Percentiles rank a stretch among this genome's conserved stretches.
Conservation (phyloP, 2,888 invertebrate genomes). For the Athalia circularis region DNA sequence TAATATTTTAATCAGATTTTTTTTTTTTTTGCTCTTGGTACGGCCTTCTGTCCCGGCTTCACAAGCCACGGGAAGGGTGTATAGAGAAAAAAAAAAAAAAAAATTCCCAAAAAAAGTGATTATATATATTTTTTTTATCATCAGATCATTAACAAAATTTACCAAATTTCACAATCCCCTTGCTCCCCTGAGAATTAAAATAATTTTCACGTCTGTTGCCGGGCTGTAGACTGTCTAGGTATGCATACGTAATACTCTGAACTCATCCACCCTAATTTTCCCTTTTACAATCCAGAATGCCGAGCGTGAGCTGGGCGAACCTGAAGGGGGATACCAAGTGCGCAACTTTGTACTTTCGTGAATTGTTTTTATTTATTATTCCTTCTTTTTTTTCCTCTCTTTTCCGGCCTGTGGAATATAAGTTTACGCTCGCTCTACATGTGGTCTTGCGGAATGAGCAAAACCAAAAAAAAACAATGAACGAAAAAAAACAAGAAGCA, state of each 20-base stretch:
- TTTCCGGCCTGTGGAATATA: not conserved
- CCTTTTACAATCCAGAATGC: not conserved
- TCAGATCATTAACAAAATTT: not conserved
- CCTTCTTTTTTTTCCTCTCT: not conserved
- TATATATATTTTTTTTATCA: no score
- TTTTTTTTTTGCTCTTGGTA: no score
- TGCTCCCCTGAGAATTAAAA: not conserved
- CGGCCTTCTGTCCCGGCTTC: no score
- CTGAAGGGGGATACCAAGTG: conserved; percentile 14
- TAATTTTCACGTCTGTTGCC: not conserved
- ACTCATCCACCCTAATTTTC: conserved; percentile 32
- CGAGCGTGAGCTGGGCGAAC: not conserved
- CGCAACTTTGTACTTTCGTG: conserved; percentile 4
- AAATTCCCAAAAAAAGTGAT: not conserved
- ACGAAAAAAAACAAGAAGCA: not conserved
- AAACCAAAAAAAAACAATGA: not conserved
- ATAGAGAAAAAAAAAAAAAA: not conserved
- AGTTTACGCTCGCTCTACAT: no score
- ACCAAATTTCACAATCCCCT: not conserved
- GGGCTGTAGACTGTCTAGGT: not conserved
- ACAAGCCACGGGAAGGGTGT: no score
- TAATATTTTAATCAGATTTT: no score
- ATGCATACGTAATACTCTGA: not conserved
- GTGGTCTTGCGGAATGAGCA: no score
- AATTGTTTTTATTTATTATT: not conserved